Evolutionary conservation across 92 coral and sea anemone genomes (phyloP).

Genomic region (Metridium senile): DNA sequence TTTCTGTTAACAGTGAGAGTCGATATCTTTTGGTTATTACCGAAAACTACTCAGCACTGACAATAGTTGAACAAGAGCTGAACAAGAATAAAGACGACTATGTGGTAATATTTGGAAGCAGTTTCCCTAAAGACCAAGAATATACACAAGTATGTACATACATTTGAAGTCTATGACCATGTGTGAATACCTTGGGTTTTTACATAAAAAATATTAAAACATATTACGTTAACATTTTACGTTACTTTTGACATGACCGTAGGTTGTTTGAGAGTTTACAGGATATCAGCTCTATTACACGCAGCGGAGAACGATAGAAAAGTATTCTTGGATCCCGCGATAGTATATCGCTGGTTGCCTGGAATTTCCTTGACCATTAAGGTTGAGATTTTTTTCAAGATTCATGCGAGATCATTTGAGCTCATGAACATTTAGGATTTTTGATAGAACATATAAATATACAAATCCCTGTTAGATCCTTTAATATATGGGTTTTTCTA

Average conservation of each 20-base stretch:
- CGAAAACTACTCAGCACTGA: conserved; percentile 82
- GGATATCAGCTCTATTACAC: not conserved
- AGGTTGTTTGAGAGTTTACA: not conserved
- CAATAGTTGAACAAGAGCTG: conserved; percentile 72
- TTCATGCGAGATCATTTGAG: too few species aligned
- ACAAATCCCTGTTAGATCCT: too few species aligned
- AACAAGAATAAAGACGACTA: conserved; percentile 43
- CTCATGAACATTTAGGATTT: too few species aligned
- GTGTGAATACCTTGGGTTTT: not conserved
- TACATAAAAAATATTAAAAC: too few species aligned
- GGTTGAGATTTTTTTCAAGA: too few species aligned
- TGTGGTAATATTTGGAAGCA: conserved; percentile 84
- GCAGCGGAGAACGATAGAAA: too few species aligned
- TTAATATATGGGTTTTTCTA: too few species aligned
- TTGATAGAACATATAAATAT: too few species aligned
- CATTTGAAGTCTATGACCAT: not conserved
- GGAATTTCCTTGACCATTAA: too few species aligned
- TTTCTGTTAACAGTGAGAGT: conserved; percentile 57
- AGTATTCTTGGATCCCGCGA: too few species aligned
- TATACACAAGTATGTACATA: conserved; percentile 75
- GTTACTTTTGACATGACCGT: not conserved
- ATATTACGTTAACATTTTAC: not conserved
- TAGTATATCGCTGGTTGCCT: too few species aligned
- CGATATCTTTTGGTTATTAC: conserved; percentile 84
- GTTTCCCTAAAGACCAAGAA: conserved; percentile 89